phyloP scores from a whole-genome alignment of 2,888 invertebrate genomes.

The Caenorhabditis sp. region DNA sequence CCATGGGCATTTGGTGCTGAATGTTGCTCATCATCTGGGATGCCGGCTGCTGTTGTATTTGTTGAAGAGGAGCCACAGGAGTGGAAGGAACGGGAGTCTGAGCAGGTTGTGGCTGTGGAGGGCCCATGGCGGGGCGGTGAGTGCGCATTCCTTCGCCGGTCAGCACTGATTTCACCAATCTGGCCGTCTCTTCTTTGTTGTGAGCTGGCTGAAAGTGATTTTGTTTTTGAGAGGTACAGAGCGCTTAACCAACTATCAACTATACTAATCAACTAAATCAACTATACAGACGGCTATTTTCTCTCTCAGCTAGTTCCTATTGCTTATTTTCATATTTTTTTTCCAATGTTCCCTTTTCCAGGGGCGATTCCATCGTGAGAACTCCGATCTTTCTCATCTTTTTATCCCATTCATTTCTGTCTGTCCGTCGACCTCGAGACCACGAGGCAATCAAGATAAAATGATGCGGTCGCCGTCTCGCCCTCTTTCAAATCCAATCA shows the following conservation, averaged over 20 bases:
- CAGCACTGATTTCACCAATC: conserved; percentile 64
- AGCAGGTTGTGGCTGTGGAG: conserved; percentile 15
- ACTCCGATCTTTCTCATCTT: not conserved
- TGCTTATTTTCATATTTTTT: too few species aligned
- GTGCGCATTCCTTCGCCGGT: conserved; percentile 63
- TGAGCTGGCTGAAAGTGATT: conserved; percentile 55
- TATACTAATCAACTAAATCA: too few species aligned
- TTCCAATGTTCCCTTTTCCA: too few species aligned
- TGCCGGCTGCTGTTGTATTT: not conserved
- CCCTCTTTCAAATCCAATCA: conserved; percentile 38
- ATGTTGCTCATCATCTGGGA: conserved; percentile 1
- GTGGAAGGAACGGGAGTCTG: conserved; percentile 10
- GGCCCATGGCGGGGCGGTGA: not conserved
- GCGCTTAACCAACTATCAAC: too few species aligned
- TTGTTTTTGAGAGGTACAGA: too few species aligned
- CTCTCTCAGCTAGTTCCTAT: too few species aligned
- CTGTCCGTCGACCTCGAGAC: conserved; percentile 1
- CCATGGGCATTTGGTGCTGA: conserved; percentile 9
- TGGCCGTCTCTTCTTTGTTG: conserved; percentile 62
- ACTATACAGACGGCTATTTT: too few species aligned
- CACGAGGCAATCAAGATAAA: conserved; percentile 1
- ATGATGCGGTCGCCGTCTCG: not conserved
- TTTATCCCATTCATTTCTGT: not conserved
- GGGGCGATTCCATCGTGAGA: too few species aligned
- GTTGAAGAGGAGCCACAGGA: not conserved